A percentile compares a stretch with the other conserved stretches of the same genome.
These are phyloP conservation scores for Aporophyla lueneburgensis DNA, from an alignment of 2,888 invertebrate species.

Conservation along the genomic window DNA sequence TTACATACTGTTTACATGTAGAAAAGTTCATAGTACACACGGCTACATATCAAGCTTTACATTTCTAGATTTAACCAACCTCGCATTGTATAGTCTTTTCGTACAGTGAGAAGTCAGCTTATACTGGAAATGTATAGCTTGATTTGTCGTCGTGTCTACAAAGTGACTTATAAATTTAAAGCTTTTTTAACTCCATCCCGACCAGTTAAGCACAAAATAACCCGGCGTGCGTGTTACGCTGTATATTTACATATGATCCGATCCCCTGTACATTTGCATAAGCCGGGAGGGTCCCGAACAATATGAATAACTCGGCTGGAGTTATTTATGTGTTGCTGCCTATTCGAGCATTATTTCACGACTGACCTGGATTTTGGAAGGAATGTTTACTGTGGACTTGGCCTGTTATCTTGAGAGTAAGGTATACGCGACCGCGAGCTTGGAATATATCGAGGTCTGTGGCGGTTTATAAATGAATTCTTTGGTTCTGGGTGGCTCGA, in stretches of 20 bases:
- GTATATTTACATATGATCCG: constrained; percentile 55
- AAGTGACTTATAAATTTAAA: constrained; percentile 18
- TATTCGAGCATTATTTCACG: constrained; percentile 55
- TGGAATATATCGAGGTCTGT: constrained; percentile 11
- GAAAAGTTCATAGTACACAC: not conserved
- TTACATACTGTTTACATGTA: not conserved
- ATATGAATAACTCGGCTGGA: constrained; percentile 61
- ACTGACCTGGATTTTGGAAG: constrained; percentile 52
- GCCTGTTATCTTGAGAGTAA: constrained; percentile 38
- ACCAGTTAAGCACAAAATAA: constrained; percentile 13
- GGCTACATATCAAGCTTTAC: no score
- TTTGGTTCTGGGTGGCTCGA: not conserved
- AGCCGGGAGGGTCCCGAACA: constrained; percentile 53
- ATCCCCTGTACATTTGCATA: constrained; percentile 60
- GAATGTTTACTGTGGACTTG: constrained; percentile 55
- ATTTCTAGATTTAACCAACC: no score
- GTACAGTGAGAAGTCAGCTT: no score
- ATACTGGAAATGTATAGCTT: no score
- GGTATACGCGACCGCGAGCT: not conserved
- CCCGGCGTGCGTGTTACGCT: constrained; percentile 29
- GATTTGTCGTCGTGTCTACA: not conserved
- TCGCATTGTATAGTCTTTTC: no score
- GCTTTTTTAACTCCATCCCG: constrained; percentile 24
- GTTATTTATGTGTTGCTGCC: constrained; percentile 57
- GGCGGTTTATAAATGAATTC: constrained; percentile 7